Conservation (phyloP, 2,797 vertebrate genomes). For the Holocentrus rufus region DNA sequence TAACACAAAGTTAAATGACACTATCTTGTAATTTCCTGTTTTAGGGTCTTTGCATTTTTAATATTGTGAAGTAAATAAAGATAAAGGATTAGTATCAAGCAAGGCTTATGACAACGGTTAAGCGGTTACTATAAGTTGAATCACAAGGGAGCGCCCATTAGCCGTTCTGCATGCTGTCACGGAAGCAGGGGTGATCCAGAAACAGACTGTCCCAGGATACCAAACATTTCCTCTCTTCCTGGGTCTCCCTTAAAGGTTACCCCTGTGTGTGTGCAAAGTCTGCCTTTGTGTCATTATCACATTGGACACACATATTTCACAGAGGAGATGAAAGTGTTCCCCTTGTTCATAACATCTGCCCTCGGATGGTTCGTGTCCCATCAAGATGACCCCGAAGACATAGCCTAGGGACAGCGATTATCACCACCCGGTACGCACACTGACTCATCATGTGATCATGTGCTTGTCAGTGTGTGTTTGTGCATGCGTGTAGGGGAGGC, state of each 20-base stretch:
- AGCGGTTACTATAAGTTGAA: constrained; percentile 22
- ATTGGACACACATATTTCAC: constrained; percentile 83
- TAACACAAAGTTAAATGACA: neutral
- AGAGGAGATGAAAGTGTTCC: constrained; percentile 79
- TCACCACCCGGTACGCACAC: constrained; percentile 51
- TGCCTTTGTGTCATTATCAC: constrained; percentile 75
- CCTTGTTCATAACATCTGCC: constrained; percentile 73
- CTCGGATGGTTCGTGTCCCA: constrained; percentile 59
- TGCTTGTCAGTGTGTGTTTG: constrained; percentile 27
- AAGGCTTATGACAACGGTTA: constrained; percentile 38
- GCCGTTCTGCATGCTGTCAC: constrained; percentile 39
- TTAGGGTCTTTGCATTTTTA: neutral
- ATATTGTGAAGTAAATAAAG: neutral
- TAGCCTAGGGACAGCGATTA: constrained; percentile 74
- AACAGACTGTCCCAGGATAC: constrained; percentile 53
- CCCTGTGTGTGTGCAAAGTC: constrained; percentile 70
- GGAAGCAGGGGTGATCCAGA: constrained; percentile 50
- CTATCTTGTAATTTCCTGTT: too few relatives aligned
- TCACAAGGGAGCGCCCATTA: constrained; percentile 37
- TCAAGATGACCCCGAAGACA: constrained; percentile 73
- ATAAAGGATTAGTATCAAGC: neutral
- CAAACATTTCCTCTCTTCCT: constrained; percentile 59
- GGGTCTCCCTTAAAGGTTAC: constrained; percentile 26
- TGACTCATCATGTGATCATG: constrained; percentile 62
- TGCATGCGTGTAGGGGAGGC: constrained; percentile 3